phyloP scores from a whole-genome alignment of 2,888 invertebrate species.

The Rhogogaster chlorosoma region DNA sequence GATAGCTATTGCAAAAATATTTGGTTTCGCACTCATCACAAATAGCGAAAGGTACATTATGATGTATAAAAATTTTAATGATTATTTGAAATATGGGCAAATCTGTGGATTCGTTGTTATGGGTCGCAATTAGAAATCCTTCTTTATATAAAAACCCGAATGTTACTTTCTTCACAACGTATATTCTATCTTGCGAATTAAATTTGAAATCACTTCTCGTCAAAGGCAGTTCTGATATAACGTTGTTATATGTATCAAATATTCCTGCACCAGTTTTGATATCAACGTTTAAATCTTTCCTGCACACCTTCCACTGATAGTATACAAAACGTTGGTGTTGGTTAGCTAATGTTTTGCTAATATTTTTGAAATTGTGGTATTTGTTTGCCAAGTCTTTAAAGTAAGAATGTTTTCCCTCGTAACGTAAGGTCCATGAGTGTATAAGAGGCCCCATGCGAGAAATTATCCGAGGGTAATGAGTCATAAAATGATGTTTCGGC shows the following conservation, averaged over 20 bases:
- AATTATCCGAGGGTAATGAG: slow-evolving; percentile 45
- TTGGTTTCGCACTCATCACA: too few species aligned
- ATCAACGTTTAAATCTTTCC: too few species aligned
- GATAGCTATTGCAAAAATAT: too few species aligned
- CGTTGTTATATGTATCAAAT: slow-evolving; percentile 5
- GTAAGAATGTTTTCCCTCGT: too few species aligned
- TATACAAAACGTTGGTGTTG: too few species aligned
- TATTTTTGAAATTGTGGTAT: too few species aligned
- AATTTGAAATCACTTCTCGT: neutral
- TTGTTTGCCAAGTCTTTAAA: too few species aligned
- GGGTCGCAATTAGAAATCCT: slow-evolving; percentile 24
- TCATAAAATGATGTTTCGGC: slow-evolving; percentile 50
- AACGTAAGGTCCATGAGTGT: too few species aligned
- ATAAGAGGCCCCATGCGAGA: too few species aligned
- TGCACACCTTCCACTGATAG: too few species aligned
- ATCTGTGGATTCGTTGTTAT: neutral
- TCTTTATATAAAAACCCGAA: slow-evolving; percentile 1
- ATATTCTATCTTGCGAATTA: neutral
- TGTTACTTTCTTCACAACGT: neutral
- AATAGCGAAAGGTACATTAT: neutral
- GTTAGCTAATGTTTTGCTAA: too few species aligned
- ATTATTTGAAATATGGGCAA: neutral
- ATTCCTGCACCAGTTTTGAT: neutral
- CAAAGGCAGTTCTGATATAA: neutral
- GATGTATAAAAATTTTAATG: slow-evolving; percentile 8